Evolutionary conservation across 2,888 invertebrate species (phyloP).

Genomic region (Rapana venosa): DNA sequence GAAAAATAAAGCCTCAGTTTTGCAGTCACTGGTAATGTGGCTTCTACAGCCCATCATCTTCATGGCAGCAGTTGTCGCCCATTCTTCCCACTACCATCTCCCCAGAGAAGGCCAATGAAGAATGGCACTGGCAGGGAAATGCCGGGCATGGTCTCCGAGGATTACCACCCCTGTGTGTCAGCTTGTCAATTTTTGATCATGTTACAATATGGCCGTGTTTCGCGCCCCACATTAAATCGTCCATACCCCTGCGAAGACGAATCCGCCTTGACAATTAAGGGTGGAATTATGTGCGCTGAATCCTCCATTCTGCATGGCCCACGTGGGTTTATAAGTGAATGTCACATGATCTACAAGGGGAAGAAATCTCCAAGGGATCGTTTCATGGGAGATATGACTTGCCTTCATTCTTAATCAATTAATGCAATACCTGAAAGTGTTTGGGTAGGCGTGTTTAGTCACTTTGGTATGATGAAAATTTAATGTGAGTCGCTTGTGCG

Average conservation of each 20-base stretch:
- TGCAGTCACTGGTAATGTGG: too few species aligned
- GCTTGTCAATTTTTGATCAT: constrained; percentile 3
- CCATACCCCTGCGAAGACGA: background rate
- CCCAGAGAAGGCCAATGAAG: constrained; percentile 31
- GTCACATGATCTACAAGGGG: background rate
- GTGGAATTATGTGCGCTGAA: background rate
- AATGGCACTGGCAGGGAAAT: constrained; percentile 10
- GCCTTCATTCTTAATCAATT: too few species aligned
- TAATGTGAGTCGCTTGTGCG: too few species aligned
- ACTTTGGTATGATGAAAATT: too few species aligned
- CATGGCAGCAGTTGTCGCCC: background rate
- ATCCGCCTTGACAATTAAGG: background rate
- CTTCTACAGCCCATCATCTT: too few species aligned
- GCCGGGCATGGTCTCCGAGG: background rate
- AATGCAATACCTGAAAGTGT: too few species aligned
- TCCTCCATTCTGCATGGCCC: background rate
- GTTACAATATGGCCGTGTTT: background rate
- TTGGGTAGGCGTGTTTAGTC: too few species aligned
- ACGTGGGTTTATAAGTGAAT: background rate
- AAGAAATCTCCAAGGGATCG: background rate
- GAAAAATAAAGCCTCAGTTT: too few species aligned
- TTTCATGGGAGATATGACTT: too few species aligned
- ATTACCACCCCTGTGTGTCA: background rate
- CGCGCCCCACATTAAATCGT: background rate
- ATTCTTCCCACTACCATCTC: background rate